Evolutionary conservation across 1,140 invertebrate genomes (phyloP).

Genomic region (Trigoniulus corallinus): DNA sequence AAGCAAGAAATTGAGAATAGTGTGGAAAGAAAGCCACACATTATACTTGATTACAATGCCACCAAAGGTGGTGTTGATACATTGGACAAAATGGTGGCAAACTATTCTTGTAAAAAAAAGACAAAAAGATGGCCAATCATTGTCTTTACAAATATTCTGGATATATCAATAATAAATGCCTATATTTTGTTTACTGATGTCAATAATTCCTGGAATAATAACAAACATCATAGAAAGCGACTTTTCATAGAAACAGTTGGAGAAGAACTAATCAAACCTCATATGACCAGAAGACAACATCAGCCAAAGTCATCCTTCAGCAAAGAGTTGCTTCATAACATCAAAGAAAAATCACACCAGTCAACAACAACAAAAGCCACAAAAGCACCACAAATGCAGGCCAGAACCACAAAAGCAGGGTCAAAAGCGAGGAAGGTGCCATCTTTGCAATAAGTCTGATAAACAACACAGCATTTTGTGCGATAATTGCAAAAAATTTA

Average conservation of each 20-base stretch:
- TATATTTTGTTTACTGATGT: neutral
- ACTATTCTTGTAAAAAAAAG: slow-evolving; percentile 7
- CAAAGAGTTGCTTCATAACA: neutral
- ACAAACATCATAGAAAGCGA: neutral
- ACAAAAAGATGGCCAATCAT: slow-evolving; percentile 12
- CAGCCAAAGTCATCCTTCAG: neutral
- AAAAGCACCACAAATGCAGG: no score
- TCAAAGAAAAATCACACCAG: neutral
- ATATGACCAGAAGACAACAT: neutral
- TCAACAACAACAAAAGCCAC: neutral
- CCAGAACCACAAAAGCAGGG: neutral
- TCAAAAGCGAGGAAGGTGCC: neutral
- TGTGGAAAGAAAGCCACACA: slow-evolving; percentile 11
- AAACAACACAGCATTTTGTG: neutral
- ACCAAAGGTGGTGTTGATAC: slow-evolving; percentile 14
- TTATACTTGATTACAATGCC: slow-evolving; percentile 14
- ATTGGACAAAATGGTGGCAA: slow-evolving; percentile 9
- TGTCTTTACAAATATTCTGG: slow-evolving; percentile 12
- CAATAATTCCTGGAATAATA: neutral
- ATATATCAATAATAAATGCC: slow-evolving; percentile 2
- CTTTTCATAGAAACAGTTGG: neutral
- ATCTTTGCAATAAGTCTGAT: neutral
- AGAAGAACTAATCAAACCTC: neutral
- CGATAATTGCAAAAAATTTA: neutral
- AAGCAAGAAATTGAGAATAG: neutral